phyloP scores from a whole-genome alignment of 2,113 vertebrate genomes.

The Erythrocercus mccallii region DNA sequence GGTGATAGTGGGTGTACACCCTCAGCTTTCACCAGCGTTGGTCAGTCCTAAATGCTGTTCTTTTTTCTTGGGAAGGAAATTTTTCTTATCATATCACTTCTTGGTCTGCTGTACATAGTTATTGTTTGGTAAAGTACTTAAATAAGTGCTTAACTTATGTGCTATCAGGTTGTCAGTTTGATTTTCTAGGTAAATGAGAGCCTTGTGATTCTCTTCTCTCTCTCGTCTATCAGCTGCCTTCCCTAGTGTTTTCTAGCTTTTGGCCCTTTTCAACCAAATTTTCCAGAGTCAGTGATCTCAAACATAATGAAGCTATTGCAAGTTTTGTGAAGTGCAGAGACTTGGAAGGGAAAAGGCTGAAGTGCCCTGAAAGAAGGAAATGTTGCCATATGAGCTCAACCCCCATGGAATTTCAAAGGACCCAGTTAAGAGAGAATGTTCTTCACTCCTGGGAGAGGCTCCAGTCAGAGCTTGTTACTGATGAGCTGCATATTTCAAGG shows the following conservation, averaged over 20 bases:
- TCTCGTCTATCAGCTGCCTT: not conserved
- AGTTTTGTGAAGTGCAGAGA: not conserved
- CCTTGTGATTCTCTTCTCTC: not conserved
- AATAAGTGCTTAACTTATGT: not conserved
- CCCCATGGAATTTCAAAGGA: not conserved
- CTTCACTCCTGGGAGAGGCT: not conserved
- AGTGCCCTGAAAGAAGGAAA: not conserved
- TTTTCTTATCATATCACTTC: not conserved
- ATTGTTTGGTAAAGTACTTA: not conserved
- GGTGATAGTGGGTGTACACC: not conserved
- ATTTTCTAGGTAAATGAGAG: not conserved
- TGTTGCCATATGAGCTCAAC: not conserved
- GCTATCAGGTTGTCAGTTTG: not conserved
- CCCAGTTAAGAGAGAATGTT: not conserved
- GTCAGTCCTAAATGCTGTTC: not conserved
- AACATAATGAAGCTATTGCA: not conserved
- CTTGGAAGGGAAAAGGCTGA: not conserved
- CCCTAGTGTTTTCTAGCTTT: not conserved
- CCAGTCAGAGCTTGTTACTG: not conserved
- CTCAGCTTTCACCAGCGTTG: not conserved
- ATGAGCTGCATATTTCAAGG: not conserved
- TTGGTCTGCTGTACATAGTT: not conserved
- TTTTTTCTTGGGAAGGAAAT: not conserved
- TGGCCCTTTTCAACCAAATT: not conserved
- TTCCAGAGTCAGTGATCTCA: not conserved